Evolutionary conservation across 2,888 invertebrate genomes (phyloP).

Genomic region (Eristalis pertinax): DNA sequence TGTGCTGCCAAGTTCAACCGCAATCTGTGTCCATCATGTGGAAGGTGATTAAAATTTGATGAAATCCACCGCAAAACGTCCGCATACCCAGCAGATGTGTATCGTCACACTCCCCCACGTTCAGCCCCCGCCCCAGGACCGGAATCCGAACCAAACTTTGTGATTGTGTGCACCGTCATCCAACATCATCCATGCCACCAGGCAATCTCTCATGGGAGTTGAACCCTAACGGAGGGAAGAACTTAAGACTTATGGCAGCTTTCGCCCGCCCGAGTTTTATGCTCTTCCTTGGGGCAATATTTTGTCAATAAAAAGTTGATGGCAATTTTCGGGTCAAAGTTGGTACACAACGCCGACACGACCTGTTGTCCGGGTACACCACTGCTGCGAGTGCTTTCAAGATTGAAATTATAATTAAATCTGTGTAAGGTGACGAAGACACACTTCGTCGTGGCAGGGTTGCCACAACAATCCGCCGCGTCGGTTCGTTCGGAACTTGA

Average conservation of each 20-base stretch:
- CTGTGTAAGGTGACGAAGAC: constrained; percentile 36
- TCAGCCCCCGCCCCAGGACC: background rate
- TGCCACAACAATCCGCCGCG: constrained; percentile 8
- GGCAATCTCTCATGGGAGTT: constrained; percentile 1
- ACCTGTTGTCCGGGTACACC: constrained; percentile 60
- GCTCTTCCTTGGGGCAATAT: constrained; percentile 42
- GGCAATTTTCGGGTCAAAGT: constrained; percentile 68
- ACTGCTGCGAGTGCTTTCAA: constrained; percentile 61
- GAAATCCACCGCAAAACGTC: constrained; percentile 61
- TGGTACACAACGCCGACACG: constrained; percentile 45
- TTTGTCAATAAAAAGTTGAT: constrained; percentile 67
- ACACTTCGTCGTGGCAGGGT: background rate
- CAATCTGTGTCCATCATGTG: constrained; percentile 65
- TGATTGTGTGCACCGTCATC: constrained; percentile 33
- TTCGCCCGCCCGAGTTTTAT: constrained; percentile 34
- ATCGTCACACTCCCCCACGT: constrained; percentile 5
- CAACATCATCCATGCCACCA: background rate
- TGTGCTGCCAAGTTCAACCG: constrained; percentile 54
- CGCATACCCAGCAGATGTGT: constrained; percentile 46
- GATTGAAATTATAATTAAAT: constrained; percentile 69
- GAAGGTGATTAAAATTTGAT: constrained; percentile 70
- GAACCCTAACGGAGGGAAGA: background rate
- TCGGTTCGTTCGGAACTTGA: background rate
- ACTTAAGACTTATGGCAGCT: constrained; percentile 37
- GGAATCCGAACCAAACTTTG: constrained; percentile 41